These are phyloP conservation scores for Boloria euphrosyne DNA, from an alignment of 2,888 invertebrate species.

Conservation along the genomic window DNA sequence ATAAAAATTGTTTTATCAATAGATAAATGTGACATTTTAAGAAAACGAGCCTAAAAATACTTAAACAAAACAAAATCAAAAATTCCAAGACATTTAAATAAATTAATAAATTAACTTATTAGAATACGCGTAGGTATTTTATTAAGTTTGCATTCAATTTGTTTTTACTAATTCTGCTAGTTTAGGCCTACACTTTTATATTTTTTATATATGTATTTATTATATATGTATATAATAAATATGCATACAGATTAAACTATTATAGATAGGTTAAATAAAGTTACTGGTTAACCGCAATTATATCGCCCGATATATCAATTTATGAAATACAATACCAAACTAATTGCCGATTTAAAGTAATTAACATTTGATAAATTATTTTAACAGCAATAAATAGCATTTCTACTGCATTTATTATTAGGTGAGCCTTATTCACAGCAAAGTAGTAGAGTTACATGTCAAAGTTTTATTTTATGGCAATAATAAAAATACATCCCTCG, in stretches of 20 bases:
- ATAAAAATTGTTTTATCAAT: too few relatives aligned
- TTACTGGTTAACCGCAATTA: conserved; percentile 51
- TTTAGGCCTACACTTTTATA: not conserved
- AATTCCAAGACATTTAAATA: too few relatives aligned
- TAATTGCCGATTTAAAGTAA: conserved; percentile 33
- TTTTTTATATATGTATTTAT: not conserved
- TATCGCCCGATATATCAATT: conserved; percentile 29
- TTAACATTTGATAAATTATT: conserved; percentile 35
- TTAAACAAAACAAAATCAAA: too few relatives aligned
- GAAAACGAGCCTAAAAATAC: too few relatives aligned
- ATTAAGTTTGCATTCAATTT: too few relatives aligned
- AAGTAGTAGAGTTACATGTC: not conserved
- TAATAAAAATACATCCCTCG: conserved; percentile 13
- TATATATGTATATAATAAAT: not conserved
- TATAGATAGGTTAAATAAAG: conserved; percentile 50
- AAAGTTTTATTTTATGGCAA: not conserved
- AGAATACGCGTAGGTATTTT: too few relatives aligned
- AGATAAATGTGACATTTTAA: too few relatives aligned
- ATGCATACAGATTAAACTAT: conserved; percentile 48
- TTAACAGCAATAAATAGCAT: conserved; percentile 15
- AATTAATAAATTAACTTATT: too few relatives aligned
- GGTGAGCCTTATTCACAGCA: not conserved
- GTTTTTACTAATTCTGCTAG: too few relatives aligned
- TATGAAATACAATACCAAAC: conserved; percentile 34
- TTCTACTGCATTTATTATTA: too few relatives aligned